Evolutionary conservation across 2,888 invertebrate species (phyloP).

Genomic region (Agrypnus murinus): DNA sequence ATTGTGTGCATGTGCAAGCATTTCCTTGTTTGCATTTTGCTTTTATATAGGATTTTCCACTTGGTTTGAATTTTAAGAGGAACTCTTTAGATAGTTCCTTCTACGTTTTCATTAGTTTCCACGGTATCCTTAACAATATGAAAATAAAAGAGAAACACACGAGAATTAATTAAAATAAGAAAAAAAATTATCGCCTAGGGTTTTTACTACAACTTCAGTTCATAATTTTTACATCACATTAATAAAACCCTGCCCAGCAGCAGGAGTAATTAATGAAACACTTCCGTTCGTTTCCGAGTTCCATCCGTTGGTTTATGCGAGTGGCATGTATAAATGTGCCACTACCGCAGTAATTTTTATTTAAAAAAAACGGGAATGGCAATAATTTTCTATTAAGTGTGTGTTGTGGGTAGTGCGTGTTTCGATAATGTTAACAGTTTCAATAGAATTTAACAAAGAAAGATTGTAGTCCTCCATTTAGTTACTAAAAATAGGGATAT

Average conservation of each 20-base stretch:
- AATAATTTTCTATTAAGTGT: constrained; percentile 3
- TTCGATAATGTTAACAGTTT: too few relatives aligned
- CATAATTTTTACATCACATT: constrained; percentile 17
- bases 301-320: constrained; percentile 8
- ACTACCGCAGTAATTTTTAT: constrained; percentile 14
- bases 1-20: constrained; percentile 16
- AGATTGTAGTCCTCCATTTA: too few relatives aligned
- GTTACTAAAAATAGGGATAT: too few relatives aligned
- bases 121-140: too few relatives aligned
- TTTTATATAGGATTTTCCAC: not conserved
- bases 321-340: constrained; percentile 16
- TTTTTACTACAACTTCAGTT: not conserved
- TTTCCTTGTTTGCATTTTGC: constrained; percentile 1
- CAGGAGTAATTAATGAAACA: constrained; percentile 18
- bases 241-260: constrained; percentile 6
- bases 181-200: too few relatives aligned
- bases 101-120: too few relatives aligned
- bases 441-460: too few relatives aligned
- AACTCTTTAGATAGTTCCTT: too few relatives aligned
- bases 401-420: not conserved
- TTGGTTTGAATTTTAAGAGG: not conserved
- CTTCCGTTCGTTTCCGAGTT: constrained; percentile 15
- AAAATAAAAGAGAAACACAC: too few relatives aligned
- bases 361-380: not conserved
- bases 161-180: too few relatives aligned